Evolutionary conservation across 2,113 vertebrate genomes (phyloP).

Genomic region (Procavia capensis): DNA sequence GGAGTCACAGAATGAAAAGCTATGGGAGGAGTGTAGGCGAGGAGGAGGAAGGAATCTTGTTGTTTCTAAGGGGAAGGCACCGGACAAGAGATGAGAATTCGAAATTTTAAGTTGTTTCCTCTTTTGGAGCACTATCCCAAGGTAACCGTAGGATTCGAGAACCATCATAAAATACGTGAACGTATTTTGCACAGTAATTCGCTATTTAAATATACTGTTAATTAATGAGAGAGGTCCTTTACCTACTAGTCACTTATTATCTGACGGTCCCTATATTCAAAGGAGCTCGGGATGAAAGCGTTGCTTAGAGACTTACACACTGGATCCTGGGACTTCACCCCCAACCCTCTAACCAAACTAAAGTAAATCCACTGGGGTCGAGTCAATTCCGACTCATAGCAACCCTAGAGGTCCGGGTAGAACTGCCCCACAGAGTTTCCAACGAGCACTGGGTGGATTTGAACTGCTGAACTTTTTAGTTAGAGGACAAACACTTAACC

Average conservation of each 20-base stretch:
- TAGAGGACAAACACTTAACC: too few relatives aligned
- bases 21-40: fast-evolving
- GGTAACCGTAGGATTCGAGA: background rate
- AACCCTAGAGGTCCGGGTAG: too few relatives aligned
- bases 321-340: too few relatives aligned
- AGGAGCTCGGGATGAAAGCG: background rate
- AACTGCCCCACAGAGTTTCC: too few relatives aligned
- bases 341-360: too few relatives aligned
- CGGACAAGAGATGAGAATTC: background rate
- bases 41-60: background rate
- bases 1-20: background rate
- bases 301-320: background rate
- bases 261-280: background rate
- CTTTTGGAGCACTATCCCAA: background rate
- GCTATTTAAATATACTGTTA: background rate
- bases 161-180: background rate
- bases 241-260: background rate
- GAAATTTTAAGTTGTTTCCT: background rate
- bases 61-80: background rate
- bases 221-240: background rate
- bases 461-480: too few relatives aligned
- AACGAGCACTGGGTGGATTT: too few relatives aligned
- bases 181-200: background rate
- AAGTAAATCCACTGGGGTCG: too few relatives aligned
- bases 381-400: too few relatives aligned